Conservation (phyloP, 1,140 invertebrate species). For the Zaprionus africanus region DNA sequence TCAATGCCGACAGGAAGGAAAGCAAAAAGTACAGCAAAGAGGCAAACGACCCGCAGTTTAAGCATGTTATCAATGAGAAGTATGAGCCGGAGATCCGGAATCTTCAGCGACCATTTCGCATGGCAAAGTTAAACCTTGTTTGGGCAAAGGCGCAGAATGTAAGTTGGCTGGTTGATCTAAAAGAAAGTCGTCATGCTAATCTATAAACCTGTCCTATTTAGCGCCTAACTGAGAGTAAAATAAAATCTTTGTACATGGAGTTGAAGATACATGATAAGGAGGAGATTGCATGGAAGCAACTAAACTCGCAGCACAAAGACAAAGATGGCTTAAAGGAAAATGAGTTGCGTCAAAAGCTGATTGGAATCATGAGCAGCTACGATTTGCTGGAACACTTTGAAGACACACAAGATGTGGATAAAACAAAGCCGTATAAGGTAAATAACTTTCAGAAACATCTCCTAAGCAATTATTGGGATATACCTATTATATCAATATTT, state of each 20-base stretch:
- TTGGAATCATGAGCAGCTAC: slow-evolving; percentile 93
- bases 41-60: slow-evolving; percentile 64
- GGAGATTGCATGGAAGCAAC: slow-evolving; percentile 92
- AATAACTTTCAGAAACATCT: slow-evolving; percentile 22
- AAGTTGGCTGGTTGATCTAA: slow-evolving; percentile 11
- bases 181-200: background rate
- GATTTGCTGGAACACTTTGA: slow-evolving; percentile 92
- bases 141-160: slow-evolving; percentile 94
- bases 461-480: background rate
- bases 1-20: slow-evolving; percentile 62
- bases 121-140: slow-evolving; percentile 93
- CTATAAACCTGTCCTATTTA: slow-evolving; percentile 82
- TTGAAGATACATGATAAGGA: slow-evolving; percentile 96
- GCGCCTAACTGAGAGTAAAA: slow-evolving; percentile 92
- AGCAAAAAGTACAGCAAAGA: slow-evolving; percentile 77
- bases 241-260: slow-evolving; percentile 94
- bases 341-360: slow-evolving; percentile 91
- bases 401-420: slow-evolving; percentile 87
- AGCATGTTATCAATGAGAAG: slow-evolving; percentile 61
- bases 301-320: slow-evolving; percentile 92
- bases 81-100: slow-evolving; percentile 84
- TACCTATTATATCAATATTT: background rate
- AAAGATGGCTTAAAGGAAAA: slow-evolving; percentile 94
- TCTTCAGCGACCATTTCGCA: slow-evolving; percentile 91
- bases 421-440: slow-evolving; percentile 86